Conservation (phyloP, 2,797 vertebrate genomes). For the Sebastolobus altivelis region DNA sequence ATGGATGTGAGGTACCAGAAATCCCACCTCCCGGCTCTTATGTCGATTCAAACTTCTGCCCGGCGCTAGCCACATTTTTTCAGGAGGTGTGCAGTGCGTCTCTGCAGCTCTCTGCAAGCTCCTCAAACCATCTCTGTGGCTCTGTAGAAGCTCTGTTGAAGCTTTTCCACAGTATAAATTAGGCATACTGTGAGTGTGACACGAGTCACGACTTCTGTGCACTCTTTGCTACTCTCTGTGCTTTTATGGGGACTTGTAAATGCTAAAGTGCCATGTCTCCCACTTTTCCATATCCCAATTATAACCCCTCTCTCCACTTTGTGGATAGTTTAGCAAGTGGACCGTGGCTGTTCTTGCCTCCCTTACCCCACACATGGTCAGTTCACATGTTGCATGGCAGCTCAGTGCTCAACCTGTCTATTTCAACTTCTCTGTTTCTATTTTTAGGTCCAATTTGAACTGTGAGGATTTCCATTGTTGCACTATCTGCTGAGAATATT, state of each 20-base stretch:
- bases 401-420: constrained; percentile 7
- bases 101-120: neutral
- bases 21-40: no score
- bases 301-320: constrained; percentile 28
- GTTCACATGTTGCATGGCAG: constrained; percentile 27
- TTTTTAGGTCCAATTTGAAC: constrained; percentile 35
- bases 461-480: constrained; percentile 6
- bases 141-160: neutral
- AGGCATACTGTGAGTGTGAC: neutral
- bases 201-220: neutral
- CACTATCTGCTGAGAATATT: constrained; percentile 10
- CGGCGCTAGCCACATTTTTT: no score
- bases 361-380: neutral
- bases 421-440: constrained; percentile 12
- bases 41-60: no score
- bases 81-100: neutral
- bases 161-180: neutral
- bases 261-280: neutral
- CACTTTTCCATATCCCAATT: constrained; percentile 31
- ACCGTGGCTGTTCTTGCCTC: constrained; percentile 12
- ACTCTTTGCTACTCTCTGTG: neutral
- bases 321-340: constrained; percentile 27
- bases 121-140: neutral
- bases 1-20: no score
- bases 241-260: neutral